Base-by-base conservation (phyloP, 2,888 invertebrate genomes). In the Xanthorhoe designata region DNA sequence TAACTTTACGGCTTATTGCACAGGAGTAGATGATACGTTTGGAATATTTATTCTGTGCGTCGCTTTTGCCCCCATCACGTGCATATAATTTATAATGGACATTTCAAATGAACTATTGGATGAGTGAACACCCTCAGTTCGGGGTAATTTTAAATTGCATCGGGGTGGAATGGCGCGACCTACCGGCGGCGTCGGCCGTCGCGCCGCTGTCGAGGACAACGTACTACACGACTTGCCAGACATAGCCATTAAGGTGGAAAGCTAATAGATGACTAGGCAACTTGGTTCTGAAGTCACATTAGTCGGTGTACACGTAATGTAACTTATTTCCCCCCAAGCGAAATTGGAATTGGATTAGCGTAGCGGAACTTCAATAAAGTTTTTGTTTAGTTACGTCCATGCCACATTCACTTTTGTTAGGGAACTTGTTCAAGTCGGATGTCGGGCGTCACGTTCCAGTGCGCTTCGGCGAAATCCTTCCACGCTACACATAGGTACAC, bases 61-160 rank as follows among this genome's bases (percentile, higher is more conserved):
- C 71, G 78, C 74, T 74, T 74, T 80, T 76, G 76, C 68, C 77
- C 79, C 82, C 79, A 76, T 76, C 78, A 83, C 82, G 82, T 80
- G 82, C 74, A 74, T 75, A 76, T 67, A 77, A 80, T 83, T 82
- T 80, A 76, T 75, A 84, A 81, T 77, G 80, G 78, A 78, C 77
- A 78, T 84, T 79, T 79, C 77, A 84, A 85, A 82, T 78, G 78
- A 81, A 77, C 73, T 76, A 80, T 74, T 78, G 77, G 80, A 80
- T 79, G 81, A 70, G 60, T 67, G 61, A 64, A 59, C 64, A 80
- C 87, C 85, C 82, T 83, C 74, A 74, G 79, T 86, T 82, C 83
- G 75, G 78, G 80, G 88, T 88, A 87, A 89, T 90, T 89, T 87
- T 75, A 86, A 89, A 90, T 90, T 90, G 86, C 87, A 81, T 75